Evolutionary conservation across 2,797 vertebrate genomes (phyloP).

Genomic region (Limosa lapponica): DNA sequence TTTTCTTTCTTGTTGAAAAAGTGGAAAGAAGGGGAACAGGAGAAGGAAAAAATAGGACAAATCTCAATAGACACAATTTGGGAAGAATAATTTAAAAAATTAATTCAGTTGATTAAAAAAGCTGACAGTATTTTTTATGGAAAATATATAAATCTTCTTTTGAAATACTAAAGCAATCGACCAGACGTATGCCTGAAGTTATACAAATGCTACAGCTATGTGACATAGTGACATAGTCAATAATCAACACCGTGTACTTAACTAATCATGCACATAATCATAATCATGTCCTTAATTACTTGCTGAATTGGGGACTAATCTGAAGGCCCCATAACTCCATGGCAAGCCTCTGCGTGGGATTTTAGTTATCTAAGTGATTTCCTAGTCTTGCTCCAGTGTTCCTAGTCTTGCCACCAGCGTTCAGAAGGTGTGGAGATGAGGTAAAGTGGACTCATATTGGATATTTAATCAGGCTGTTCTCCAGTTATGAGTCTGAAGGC

Average conservation of each 20-base stretch:
- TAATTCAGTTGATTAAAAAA: not conserved
- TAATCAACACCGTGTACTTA: not conserved
- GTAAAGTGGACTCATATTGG: fast-evolving
- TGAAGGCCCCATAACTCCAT: fast-evolving
- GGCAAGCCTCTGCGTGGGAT: not conserved
- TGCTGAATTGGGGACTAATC: not conserved
- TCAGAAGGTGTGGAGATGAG: not conserved
- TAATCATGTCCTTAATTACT: not conserved
- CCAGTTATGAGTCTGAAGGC: not conserved
- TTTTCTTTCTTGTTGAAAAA: not conserved
- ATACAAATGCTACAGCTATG: not conserved
- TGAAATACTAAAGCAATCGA: not conserved
- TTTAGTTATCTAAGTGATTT: not conserved
- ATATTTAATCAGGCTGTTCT: not conserved
- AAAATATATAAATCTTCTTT: not conserved
- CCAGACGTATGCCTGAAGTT: not conserved
- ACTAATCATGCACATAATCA: not conserved
- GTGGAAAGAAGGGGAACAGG: not conserved
- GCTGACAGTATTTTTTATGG: not conserved
- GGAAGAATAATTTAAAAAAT: not conserved
- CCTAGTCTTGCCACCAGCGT: not conserved
- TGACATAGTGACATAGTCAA: not conserved
- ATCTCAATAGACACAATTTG: not conserved
- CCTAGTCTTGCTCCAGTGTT: not conserved
- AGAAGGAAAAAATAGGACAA: not conserved